These are phyloP conservation scores for Aphelocoma californica DNA, from an alignment of 2,797 vertebrate species.

Conservation along the genomic window DNA sequence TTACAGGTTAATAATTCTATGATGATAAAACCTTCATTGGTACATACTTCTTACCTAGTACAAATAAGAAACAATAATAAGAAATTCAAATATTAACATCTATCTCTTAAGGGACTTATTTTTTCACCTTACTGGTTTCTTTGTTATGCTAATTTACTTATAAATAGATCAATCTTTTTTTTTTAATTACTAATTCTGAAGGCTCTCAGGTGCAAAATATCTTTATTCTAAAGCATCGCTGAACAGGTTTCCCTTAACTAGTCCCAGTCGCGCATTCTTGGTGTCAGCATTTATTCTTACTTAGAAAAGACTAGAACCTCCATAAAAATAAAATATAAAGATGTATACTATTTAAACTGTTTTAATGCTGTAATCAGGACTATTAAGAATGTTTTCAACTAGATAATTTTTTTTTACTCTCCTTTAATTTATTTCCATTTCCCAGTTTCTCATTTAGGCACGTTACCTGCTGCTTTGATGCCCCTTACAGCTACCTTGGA, in stretches of 20 bases:
- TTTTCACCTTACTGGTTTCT: not conserved
- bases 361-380: not conserved
- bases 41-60: not conserved
- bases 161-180: not conserved
- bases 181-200: not conserved
- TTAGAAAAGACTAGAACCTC: not conserved
- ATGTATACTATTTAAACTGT: not conserved
- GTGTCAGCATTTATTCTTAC: conserved; percentile 1
- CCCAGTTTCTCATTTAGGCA: not conserved
- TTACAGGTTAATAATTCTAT: not conserved
- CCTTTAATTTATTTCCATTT: conserved; percentile 45
- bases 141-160: not conserved
- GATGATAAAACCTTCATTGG: not conserved
- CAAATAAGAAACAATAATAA: not conserved
- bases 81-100: not conserved
- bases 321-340: conserved; percentile 5
- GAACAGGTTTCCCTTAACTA: not conserved
- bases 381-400: conserved; percentile 14
- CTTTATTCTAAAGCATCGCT: not conserved
- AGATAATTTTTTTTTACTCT: not conserved
- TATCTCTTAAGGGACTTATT: not conserved
- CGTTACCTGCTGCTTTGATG: not conserved
- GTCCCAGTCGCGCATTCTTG: not conserved
- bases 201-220: not conserved
- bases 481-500: not conserved